Percentiles rank a stretch among this genome's conserved stretches.
phyloP scores from a whole-genome alignment of 2,888 invertebrate genomes.

The Vanessa cardui region DNA sequence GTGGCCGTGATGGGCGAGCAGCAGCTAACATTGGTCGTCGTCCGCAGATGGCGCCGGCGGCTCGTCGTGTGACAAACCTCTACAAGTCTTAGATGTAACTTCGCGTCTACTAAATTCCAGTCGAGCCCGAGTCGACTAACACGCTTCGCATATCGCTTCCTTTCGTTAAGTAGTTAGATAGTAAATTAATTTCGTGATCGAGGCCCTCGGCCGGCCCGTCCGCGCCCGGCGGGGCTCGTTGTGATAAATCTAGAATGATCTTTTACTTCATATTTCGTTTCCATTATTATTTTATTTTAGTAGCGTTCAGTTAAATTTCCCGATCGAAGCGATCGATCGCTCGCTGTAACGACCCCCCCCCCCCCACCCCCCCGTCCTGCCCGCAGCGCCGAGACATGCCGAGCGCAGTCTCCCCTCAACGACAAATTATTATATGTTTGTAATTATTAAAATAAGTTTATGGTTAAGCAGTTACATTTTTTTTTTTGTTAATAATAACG shows the following conservation, averaged over 20 bases:
- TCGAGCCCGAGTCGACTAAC: slow-evolving; percentile 21
- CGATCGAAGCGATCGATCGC: not conserved
- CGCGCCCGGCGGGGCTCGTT: too few species aligned
- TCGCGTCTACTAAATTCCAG: slow-evolving; percentile 29
- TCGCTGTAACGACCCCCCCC: not conserved
- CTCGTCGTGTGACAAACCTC: slow-evolving; percentile 5
- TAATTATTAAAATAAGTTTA: slow-evolving; percentile 37
- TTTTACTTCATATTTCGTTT: too few species aligned
- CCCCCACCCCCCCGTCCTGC: slow-evolving; percentile 4
- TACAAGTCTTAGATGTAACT: slow-evolving; percentile 20
- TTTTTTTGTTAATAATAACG: slow-evolving; percentile 33
- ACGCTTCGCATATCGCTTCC: slow-evolving; percentile 59
- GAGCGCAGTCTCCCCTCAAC: not conserved
- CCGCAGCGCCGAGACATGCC: not conserved
- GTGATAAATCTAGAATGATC: too few species aligned
- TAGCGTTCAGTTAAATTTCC: not conserved
- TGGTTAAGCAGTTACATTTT: slow-evolving; percentile 32
- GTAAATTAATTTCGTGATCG: slow-evolving; percentile 59
- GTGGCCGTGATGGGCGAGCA: too few species aligned
- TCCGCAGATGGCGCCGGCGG: too few species aligned
- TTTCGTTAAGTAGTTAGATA: slow-evolving; percentile 69
- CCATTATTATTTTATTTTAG: not conserved
- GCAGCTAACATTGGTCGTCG: too few species aligned
- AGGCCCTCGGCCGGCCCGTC: slow-evolving; percentile 9
- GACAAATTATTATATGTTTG: slow-evolving; percentile 28